phyloP scores from a whole-genome alignment of 2,797 vertebrate genomes.

The Distichodus sexfasciatus region DNA sequence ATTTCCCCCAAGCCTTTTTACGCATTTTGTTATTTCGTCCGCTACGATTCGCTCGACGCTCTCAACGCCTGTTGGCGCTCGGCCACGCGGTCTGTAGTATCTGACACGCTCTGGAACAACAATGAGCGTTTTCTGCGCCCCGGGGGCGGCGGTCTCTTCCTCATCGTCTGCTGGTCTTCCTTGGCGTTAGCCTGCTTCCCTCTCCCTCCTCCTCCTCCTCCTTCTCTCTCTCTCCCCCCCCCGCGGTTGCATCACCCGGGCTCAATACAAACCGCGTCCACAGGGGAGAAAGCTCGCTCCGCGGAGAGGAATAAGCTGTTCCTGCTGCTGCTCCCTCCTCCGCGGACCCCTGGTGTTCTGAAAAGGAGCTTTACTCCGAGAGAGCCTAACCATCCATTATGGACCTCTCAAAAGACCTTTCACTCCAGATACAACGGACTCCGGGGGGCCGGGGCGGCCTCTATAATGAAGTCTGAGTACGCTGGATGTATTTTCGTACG shows the following conservation, averaged over 20 bases:
- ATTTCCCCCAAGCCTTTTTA: no score
- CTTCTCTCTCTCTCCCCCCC: no score
- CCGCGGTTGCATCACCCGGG: constrained; percentile 36
- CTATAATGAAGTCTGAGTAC: constrained; percentile 52
- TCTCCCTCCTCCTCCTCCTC: no score
- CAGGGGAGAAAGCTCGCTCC: constrained; percentile 42
- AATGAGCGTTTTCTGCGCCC: constrained; percentile 34
- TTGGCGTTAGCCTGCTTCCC: constrained; percentile 40
- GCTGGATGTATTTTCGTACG: constrained; percentile 29
- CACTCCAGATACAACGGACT: constrained; percentile 51
- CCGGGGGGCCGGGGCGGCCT: no score
- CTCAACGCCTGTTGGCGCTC: no score
- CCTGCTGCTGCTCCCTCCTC: constrained; percentile 48
- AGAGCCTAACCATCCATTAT: constrained; percentile 57
- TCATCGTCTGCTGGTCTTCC: constrained; percentile 41
- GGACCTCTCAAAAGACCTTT: constrained; percentile 53
- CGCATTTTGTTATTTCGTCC: no score
- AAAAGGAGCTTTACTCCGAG: constrained; percentile 48
- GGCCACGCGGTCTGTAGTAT: constrained; percentile 27
- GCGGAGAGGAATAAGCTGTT: constrained; percentile 49
- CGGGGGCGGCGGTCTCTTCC: constrained; percentile 21
- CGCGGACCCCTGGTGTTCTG: constrained; percentile 46
- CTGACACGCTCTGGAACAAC: constrained; percentile 21
- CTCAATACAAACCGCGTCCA: constrained; percentile 48
- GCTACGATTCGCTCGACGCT: no score